Evolutionary conservation across 1,140 invertebrate genomes (phyloP), one percentile per base, ranked within the genome.

Genomic region (Hylaeus volcanicus): DNA sequence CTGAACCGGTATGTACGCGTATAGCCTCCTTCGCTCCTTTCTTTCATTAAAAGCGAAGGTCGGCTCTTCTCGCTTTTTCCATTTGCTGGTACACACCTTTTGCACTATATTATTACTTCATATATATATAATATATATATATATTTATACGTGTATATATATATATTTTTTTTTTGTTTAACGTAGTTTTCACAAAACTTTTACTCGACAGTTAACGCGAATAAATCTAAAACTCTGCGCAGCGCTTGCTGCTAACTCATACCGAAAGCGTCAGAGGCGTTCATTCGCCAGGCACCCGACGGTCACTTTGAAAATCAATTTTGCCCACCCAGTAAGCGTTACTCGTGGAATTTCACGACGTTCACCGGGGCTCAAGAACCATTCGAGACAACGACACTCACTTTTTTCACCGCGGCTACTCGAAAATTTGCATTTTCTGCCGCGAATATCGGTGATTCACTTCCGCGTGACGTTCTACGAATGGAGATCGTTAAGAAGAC

Each of bases 401-500:
- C 86, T 83, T 88, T 88, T 87, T 72, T 88, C 75, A 83, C 78
- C 86, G 69, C 86, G 80, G 77, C 86, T 68, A 80, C 81, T 85
- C 74, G 86, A 45, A 71, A 81, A 87, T 74, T 88, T 81, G 86
- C 80, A 85, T 88, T 85, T 85, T 88, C 86, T 83, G 77, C 55
- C 65, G 77, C 86, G 55, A 82, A 61, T 84, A 56, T 75, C 76
- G 66, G 39, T 84, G 70, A 87, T 76, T 85, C 74, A 82, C 77
- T 87, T 84, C 79, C 86, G 86, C 84, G 86, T 85, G 71, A 87
- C 74, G 85, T 86, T 71, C 81, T 78, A 84, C 78, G 77, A 84
- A 82, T 82, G 71, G 60, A 65, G 74, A 78, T 73, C 37, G 85
- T 63, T 85, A 85, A 71, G 79, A 82, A 86, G 79, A 76, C 64